phyloP scores from a whole-genome alignment of 2,888 invertebrate species.

The Acanthosepion esculentum region DNA sequence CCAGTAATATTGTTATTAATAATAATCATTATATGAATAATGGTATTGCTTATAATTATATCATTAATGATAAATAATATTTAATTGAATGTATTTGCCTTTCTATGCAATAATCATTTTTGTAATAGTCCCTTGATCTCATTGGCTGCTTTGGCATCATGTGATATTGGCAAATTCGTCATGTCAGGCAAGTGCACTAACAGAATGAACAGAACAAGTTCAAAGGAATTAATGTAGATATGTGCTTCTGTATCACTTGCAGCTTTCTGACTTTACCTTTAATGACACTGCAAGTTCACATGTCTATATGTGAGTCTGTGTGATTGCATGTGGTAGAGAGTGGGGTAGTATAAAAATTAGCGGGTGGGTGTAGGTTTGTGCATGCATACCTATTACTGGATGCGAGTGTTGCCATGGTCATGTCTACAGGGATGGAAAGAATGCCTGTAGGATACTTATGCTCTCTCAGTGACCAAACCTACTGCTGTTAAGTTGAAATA shows the following conservation, averaged over 20 bases:
- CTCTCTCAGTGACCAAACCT: background rate
- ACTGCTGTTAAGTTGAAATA: conserved; percentile 21
- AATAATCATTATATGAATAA: too few relatives aligned
- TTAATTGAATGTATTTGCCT: background rate
- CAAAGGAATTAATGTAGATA: conserved; percentile 13
- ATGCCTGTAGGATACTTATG: background rate
- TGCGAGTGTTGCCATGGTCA: background rate
- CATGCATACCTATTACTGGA: background rate
- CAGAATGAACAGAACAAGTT: background rate
- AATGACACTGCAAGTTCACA: background rate
- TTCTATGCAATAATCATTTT: background rate
- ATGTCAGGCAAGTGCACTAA: background rate
- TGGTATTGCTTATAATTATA: too few relatives aligned
- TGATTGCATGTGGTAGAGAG: background rate
- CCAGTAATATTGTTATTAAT: too few relatives aligned
- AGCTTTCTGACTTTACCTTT: conserved; percentile 33
- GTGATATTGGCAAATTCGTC: background rate
- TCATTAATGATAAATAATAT: too few relatives aligned
- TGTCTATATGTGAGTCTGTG: background rate
- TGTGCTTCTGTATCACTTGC: conserved; percentile 16
- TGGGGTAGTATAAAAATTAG: background rate
- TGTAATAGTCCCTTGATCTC: background rate
- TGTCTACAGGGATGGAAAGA: conserved; percentile 13
- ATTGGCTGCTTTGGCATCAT: background rate
- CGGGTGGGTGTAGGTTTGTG: background rate